Conservation (phyloP, 2,888 invertebrate genomes). For the Brachyopa scutellaris region DNA sequence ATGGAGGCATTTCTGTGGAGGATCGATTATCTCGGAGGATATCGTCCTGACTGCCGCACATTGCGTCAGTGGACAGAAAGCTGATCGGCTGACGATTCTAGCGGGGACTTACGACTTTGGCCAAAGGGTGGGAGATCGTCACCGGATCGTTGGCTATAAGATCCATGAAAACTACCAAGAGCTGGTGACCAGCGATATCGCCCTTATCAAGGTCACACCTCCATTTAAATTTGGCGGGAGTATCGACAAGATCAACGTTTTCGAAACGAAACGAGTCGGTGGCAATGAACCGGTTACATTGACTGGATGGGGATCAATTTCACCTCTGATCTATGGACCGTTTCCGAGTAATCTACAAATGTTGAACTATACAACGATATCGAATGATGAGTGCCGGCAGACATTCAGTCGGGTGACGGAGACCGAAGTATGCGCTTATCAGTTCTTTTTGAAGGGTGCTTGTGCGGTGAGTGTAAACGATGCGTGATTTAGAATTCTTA, state of each 20-base stretch:
- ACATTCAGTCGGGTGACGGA: constrained; percentile 75
- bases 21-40: constrained; percentile 76
- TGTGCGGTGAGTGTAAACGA: constrained; percentile 80
- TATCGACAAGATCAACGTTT: constrained; percentile 73
- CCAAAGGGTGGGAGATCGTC: constrained; percentile 58
- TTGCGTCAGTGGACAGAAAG: constrained; percentile 73
- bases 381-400: constrained; percentile 74
- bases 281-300: constrained; percentile 73
- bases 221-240: constrained; percentile 75
- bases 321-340: constrained; percentile 74
- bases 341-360: constrained; percentile 74
- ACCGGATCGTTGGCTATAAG: constrained; percentile 72
- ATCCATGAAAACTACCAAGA: constrained; percentile 76
- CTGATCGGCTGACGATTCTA: constrained; percentile 69
- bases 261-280: constrained; percentile 79
- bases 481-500: too few relatives aligned
- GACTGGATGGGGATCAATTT: constrained; percentile 78
- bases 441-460: constrained; percentile 77
- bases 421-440: constrained; percentile 78
- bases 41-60: constrained; percentile 79
- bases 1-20: constrained; percentile 77
- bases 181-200: constrained; percentile 77
- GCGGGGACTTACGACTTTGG: constrained; percentile 74
- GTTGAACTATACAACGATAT: constrained; percentile 75
- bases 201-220: constrained; percentile 74